Base-by-base conservation (phyloP, 2,113 vertebrate species). In the Chaetorhynchus papuensis region DNA sequence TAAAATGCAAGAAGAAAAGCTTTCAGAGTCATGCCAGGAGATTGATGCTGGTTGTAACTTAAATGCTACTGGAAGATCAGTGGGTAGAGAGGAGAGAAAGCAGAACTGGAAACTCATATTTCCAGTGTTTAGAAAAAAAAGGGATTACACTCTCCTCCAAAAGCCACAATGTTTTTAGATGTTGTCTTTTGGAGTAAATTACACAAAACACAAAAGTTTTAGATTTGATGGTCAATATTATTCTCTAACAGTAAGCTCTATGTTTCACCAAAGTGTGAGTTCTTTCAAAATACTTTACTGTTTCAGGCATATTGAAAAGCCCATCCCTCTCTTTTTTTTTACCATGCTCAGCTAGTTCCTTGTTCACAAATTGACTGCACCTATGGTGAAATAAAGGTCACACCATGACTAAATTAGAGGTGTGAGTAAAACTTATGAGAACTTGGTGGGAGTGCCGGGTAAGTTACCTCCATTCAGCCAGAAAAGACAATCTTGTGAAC, bases 371-470 rank as follows among this genome's bases (percentile, higher is more conserved):
- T 26, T 21, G 2, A 15, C 24, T 74, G 23, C 15, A 42, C 4
- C 39, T 53, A 30, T 10, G 3, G 41, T 39, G 21, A 37, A 61
- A 47, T 52, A 77, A 79, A 68, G 9, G 41, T 45, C 28, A 39
- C 16, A 56, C 3, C 1, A 3, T 56, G 45, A 66, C 37, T 86
- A 42, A 42, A 42, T 66, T 21, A 57, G 8, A 59, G 11, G 37
- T 52, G 17, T 53, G 68, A 42, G n/a, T n/a, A 72, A 81, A 81
- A 77, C 41, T 18, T 11, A 65, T 44, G 27, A 64, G n/a, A 79
- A 76, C 27, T 1, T 68, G 9, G 4, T 5, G 26, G 6, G 5
- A 31, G 10, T 31, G 23, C 2, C 3, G 4, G 11, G 6, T 12
- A 10, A 23, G 5, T 47, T 63, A 74, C 49, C 8, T 69, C 7